phyloP scores from a whole-genome alignment of 2,888 invertebrate species.

The Drosophila algonquin region DNA sequence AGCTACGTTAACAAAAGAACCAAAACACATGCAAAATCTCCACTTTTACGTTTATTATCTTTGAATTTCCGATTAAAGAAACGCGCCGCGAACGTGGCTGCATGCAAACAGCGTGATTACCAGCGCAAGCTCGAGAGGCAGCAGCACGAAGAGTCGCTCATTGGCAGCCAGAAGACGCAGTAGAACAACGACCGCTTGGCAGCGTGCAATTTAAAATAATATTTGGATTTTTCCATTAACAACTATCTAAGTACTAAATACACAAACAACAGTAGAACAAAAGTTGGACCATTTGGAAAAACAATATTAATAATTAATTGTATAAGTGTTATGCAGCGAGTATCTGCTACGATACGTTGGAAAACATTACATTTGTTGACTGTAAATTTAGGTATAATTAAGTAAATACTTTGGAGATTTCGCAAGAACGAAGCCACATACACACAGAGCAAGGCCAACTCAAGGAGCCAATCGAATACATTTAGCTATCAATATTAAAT shows the following conservation, averaged over 20 bases:
- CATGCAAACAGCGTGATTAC: constrained; percentile 82
- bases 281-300: constrained; percentile 23
- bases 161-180: constrained; percentile 66
- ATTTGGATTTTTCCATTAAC: constrained; percentile 31
- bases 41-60: constrained; percentile 36
- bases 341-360: constrained; percentile 17
- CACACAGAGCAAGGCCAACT: constrained; percentile 10
- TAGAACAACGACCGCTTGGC: constrained; percentile 2
- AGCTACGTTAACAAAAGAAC: constrained; percentile 22
- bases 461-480: constrained; percentile 15
- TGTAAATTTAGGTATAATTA: constrained; percentile 29
- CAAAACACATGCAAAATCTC: constrained; percentile 49
- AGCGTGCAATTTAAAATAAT: constrained; percentile 10
- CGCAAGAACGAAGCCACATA: constrained; percentile 12
- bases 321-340: constrained; percentile 9
- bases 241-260: constrained; percentile 29
- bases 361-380: constrained; percentile 27
- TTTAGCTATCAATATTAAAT: constrained; percentile 34
- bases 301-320: constrained; percentile 16
- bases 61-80: constrained; percentile 74
- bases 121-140: constrained; percentile 81
- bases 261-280: constrained; percentile 33
- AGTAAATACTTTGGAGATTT: constrained; percentile 45
- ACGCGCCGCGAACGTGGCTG: constrained; percentile 81
- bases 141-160: constrained; percentile 82